Conservation (phyloP, 92 coral and sea anemone genomes). For the Epizoanthus rinbou region DNA sequence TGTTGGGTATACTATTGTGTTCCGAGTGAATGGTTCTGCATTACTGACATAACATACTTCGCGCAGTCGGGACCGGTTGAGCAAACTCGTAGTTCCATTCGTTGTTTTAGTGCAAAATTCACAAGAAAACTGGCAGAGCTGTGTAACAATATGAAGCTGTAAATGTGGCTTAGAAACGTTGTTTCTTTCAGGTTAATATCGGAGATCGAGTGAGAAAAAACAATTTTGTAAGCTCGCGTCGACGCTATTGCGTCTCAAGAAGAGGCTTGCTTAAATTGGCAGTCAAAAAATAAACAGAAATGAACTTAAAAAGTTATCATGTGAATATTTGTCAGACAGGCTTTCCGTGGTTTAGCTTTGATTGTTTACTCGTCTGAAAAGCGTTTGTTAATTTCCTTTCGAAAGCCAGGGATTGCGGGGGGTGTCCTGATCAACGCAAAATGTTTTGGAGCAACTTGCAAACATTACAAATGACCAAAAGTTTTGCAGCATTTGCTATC, state of each 20-base stretch:
- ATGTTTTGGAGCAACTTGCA: not conserved
- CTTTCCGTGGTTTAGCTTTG: constrained; percentile 1
- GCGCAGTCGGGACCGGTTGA: not conserved
- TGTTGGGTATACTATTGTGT: constrained; percentile 19
- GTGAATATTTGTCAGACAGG: constrained; percentile 37
- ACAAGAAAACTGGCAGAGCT: not conserved
- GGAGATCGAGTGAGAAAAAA: not conserved
- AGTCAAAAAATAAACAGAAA: constrained; percentile 16
- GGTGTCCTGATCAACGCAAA: not conserved
- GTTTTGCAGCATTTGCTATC: constrained; percentile 10
- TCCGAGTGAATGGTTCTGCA: constrained; percentile 37
- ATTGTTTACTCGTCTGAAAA: constrained; percentile 1
- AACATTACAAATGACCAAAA: not conserved
- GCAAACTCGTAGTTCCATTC: constrained; percentile 9
- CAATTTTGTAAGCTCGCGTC: not conserved
- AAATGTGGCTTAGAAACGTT: not conserved
- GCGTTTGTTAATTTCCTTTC: not conserved
- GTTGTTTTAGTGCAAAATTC: not conserved
- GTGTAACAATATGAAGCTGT: not conserved
- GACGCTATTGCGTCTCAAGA: not conserved
- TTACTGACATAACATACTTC: not conserved
- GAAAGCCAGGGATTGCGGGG: not conserved
- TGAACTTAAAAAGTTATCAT: not conserved
- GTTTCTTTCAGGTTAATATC: not conserved
- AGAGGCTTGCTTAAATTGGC: constrained; percentile 23